A percentile compares a stretch with the other conserved stretches of the same genome.
Evolutionary conservation across 2,888 invertebrate genomes (phyloP).

Genomic region (Ceramica pisi): DNA sequence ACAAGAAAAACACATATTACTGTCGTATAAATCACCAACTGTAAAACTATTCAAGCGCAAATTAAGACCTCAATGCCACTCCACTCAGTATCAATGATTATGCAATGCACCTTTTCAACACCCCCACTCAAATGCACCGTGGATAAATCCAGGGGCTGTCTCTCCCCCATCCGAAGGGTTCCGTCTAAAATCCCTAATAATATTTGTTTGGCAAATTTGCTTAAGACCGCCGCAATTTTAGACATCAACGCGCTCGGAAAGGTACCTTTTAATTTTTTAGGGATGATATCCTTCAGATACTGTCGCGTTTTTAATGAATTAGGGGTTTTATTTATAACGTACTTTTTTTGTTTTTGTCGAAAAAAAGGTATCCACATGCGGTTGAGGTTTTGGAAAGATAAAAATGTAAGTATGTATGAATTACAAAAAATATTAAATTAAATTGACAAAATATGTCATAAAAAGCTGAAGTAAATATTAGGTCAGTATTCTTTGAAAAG

Average conservation of each 20-base stretch:
- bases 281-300: slow-evolving; percentile 55
- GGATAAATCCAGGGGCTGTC: slow-evolving; percentile 52
- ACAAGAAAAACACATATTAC: too few species aligned
- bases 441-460: too few species aligned
- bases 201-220: slow-evolving; percentile 80
- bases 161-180: slow-evolving; percentile 57
- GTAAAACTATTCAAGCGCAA: background rate
- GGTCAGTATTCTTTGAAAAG: too few species aligned
- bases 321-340: slow-evolving; percentile 40
- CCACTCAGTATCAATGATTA: slow-evolving; percentile 15
- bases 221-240: slow-evolving; percentile 78
- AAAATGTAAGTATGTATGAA: background rate
- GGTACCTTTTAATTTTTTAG: slow-evolving; percentile 57
- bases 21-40: background rate
- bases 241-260: slow-evolving; percentile 76
- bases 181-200: slow-evolving; percentile 56
- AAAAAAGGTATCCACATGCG: background rate
- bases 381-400: background rate
- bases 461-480: background rate
- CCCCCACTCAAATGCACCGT: slow-evolving; percentile 46
- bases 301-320: slow-evolving; percentile 61
- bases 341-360: background rate
- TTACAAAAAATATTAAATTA: background rate
- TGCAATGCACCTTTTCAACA: slow-evolving; percentile 50
- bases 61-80: slow-evolving; percentile 7